Evolutionary conservation across 2,113 vertebrate genomes (phyloP).

Genomic region (Ginglymostoma cirratum): DNA sequence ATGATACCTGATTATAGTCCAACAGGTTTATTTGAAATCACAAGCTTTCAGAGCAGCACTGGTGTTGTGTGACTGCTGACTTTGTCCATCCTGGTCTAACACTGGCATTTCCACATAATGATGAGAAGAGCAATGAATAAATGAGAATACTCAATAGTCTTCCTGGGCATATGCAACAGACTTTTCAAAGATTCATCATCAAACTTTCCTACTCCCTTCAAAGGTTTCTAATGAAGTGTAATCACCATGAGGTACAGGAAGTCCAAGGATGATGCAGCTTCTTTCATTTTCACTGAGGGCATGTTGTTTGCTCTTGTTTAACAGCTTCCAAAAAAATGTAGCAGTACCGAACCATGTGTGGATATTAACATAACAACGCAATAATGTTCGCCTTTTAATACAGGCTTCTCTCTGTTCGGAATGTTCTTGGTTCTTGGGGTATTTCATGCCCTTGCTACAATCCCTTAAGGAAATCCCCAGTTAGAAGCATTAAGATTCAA

Average conservation of each 20-base stretch:
- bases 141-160: background rate
- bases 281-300: background rate
- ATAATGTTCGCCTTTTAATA: background rate
- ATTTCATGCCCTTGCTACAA: background rate
- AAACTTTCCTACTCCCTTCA: background rate
- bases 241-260: too few species aligned
- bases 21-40: too few species aligned
- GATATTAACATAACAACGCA: background rate
- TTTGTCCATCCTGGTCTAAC: too few species aligned
- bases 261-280: background rate
- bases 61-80: too few species aligned
- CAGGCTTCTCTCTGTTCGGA: background rate
- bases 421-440: background rate
- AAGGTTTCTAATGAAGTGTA: background rate
- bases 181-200: background rate
- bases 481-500: slow-evolving; percentile 21
- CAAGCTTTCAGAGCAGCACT: too few species aligned
- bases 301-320: background rate
- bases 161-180: background rate
- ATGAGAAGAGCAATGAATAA: background rate
- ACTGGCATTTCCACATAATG: background rate
- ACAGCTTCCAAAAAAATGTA: background rate
- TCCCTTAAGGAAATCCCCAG: slow-evolving; percentile 10
- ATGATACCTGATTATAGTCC: too few species aligned
- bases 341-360: background rate